These are phyloP conservation scores for Zygogramma bicolorata DNA, from an alignment of 2,888 invertebrate species.

Conservation along the genomic window DNA sequence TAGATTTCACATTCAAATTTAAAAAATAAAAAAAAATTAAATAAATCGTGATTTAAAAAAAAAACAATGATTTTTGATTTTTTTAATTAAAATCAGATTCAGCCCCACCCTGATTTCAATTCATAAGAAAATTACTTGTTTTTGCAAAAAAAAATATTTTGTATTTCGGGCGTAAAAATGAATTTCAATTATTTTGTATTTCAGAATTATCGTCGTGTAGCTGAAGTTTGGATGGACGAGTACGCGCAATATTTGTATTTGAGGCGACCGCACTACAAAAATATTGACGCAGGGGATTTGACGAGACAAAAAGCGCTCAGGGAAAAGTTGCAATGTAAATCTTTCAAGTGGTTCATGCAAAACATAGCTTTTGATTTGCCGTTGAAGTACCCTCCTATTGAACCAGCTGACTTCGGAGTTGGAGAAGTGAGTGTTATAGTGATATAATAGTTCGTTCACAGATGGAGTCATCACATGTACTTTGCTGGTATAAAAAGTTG, in stretches of 20 bases:
- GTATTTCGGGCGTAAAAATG: too few relatives aligned
- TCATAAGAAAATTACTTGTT: background rate
- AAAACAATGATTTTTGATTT: too few relatives aligned
- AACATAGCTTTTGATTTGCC: conserved; percentile 91
- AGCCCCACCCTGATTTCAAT: too few relatives aligned
- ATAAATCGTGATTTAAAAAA: too few relatives aligned
- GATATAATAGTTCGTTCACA: background rate
- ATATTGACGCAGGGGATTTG: conserved; percentile 86
- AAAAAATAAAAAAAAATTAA: too few relatives aligned
- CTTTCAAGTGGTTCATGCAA: conserved; percentile 96
- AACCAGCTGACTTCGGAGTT: conserved; percentile 84
- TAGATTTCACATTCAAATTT: too few relatives aligned
- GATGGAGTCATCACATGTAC: background rate
- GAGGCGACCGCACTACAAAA: conserved; percentile 80
- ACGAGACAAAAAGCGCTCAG: conserved; percentile 82
- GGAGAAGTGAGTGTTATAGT: conserved; percentile 73
- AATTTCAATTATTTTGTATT: conserved; percentile 11
- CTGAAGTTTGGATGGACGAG: conserved; percentile 99
- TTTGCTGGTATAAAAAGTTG: too few relatives aligned
- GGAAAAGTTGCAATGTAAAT: conserved; percentile 82
- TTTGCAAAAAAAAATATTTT: background rate
- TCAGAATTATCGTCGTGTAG: conserved; percentile 91
- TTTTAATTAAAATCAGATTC: too few relatives aligned
- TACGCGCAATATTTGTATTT: conserved; percentile 89
- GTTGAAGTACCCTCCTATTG: conserved; percentile 87